Evolutionary conservation across 2,113 vertebrate genomes (phyloP).

Genomic region (Neomonachus schauinslandi): DNA sequence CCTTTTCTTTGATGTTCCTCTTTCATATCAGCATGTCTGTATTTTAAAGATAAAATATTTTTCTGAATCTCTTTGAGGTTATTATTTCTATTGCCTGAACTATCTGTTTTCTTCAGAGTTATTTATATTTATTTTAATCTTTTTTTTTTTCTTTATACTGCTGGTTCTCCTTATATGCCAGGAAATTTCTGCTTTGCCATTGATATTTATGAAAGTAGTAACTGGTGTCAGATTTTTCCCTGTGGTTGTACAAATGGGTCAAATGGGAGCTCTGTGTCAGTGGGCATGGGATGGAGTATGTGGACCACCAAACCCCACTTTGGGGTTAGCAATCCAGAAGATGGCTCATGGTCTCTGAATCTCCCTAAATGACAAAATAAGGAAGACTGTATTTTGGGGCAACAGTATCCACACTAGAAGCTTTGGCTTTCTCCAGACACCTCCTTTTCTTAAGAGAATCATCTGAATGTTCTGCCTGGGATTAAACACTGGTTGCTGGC

Average conservation of each 20-base stretch:
- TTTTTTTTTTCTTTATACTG: neutral
- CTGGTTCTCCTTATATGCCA: neutral
- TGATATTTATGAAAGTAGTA: neutral
- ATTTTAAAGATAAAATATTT: conserved; percentile 23
- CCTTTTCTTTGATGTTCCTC: neutral
- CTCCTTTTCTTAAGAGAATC: neutral
- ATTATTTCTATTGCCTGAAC: neutral
- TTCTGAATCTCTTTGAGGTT: neutral
- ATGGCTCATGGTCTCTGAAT: conserved; percentile 1
- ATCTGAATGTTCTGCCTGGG: neutral
- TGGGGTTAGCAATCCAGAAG: neutral
- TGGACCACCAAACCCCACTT: neutral
- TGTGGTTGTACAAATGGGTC: neutral
- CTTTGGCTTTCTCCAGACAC: neutral
- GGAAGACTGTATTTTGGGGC: neutral
- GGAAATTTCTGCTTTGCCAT: neutral
- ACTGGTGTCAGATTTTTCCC: neutral
- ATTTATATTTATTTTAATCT: conserved; percentile 19
- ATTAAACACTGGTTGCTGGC: neutral
- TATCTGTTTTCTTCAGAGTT: neutral
- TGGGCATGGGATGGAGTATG: neutral
- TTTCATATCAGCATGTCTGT: neutral
- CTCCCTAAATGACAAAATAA: neutral
- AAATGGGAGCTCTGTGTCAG: neutral
- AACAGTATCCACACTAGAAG: neutral